Evolutionary conservation across 2,888 invertebrate species (phyloP).

Genomic region (Lottia gigantea): DNA sequence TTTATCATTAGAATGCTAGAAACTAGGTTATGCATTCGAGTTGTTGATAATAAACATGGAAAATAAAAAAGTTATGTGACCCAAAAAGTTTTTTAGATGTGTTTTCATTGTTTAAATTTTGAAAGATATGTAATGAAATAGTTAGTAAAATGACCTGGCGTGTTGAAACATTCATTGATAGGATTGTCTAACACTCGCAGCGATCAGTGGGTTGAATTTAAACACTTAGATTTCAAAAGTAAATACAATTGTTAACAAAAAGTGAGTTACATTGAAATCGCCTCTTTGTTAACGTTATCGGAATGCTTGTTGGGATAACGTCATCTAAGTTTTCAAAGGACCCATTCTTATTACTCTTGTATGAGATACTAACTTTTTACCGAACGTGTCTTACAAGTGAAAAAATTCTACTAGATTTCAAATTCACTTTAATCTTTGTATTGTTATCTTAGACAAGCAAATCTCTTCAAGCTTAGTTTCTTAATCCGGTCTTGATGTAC

Average conservation of each 20-base stretch:
- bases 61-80: too few relatives aligned
- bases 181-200: slow-evolving; percentile 2
- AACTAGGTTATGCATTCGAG: too few relatives aligned
- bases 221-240: slow-evolving; percentile 11
- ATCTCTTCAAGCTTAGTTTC: slow-evolving; percentile 2
- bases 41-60: too few relatives aligned
- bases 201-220: slow-evolving; percentile 1
- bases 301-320: slow-evolving; percentile 7
- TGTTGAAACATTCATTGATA: slow-evolving; percentile 7
- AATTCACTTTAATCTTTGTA: slow-evolving; percentile 1
- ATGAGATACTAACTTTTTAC: slow-evolving; percentile 1
- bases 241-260: neutral
- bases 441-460: slow-evolving; percentile 9
- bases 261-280: neutral
- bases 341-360: neutral
- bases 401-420: neutral
- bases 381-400: slow-evolving; percentile 10
- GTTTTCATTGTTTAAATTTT: too few relatives aligned
- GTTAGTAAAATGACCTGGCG: neutral
- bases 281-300: slow-evolving; percentile 3
- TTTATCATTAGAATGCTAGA: too few relatives aligned
- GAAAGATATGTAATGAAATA: too few relatives aligned
- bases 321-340: neutral
- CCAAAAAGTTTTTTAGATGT: too few relatives aligned
- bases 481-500: neutral